phyloP scores from a whole-genome alignment of 2,113 vertebrate genomes.

The Lepus europaeus region DNA sequence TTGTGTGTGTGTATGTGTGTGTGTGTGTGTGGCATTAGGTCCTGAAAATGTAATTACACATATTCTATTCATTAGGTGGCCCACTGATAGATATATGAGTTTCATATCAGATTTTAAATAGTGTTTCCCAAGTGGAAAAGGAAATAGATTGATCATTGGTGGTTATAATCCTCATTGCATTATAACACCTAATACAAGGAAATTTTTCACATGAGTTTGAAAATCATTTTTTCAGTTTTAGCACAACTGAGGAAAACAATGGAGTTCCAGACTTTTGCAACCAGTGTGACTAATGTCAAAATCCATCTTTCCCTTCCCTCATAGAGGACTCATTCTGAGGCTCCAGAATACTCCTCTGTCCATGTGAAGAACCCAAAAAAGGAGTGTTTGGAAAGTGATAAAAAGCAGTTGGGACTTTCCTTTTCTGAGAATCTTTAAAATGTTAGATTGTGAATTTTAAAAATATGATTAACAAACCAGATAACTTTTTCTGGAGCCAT shows the following conservation, averaged over 20 bases:
- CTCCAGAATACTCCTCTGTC: neutral
- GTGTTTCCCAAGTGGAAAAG: neutral
- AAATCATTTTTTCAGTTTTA: conserved; percentile 44
- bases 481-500: neutral
- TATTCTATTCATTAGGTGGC: conserved; percentile 32
- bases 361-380: neutral
- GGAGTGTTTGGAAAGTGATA: neutral
- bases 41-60: neutral
- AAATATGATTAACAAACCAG: neutral
- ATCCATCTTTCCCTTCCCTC: too few relatives aligned
- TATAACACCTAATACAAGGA: neutral
- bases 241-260: neutral
- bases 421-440: conserved; percentile 50
- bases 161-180: neutral
- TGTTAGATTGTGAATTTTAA: conserved; percentile 25
- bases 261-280: neutral
- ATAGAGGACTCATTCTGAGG: neutral
- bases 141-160: neutral
- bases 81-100: neutral
- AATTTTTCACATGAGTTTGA: neutral
- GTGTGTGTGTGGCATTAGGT: too few relatives aligned
- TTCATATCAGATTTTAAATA: conserved; percentile 25
- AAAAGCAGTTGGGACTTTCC: neutral
- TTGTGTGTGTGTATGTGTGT: neutral
- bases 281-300: neutral